Evolutionary conservation across 2,797 vertebrate species (phyloP).

Genomic region (Miopithecus talapoin): DNA sequence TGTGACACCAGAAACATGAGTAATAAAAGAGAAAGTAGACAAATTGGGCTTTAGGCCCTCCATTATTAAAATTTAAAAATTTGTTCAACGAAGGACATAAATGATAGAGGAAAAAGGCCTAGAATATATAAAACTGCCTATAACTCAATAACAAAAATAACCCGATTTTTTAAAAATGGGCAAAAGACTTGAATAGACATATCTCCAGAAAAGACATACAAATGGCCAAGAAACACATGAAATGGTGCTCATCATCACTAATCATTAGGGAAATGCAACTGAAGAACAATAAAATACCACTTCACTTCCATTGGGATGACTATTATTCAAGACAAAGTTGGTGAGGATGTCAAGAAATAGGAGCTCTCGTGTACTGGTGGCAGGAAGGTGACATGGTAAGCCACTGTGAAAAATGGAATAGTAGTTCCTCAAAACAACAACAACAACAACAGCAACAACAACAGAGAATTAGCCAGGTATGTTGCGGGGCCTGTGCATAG

Average conservation of each 20-base stretch:
- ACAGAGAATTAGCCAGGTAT: background rate
- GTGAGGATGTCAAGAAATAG: background rate
- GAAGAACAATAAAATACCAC: background rate
- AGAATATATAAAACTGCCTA: background rate
- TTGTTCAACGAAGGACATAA: background rate
- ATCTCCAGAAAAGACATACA: background rate
- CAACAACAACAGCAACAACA: no score
- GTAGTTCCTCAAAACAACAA: rapidly evolving
- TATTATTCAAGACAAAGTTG: rapidly evolving
- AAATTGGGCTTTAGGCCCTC: background rate
- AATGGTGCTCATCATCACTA: rapidly evolving
- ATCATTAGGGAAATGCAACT: background rate
- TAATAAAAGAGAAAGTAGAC: background rate
- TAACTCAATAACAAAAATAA: background rate
- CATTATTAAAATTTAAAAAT: background rate
- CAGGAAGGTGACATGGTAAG: no score
- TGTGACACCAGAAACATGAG: background rate
- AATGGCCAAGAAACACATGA: background rate
- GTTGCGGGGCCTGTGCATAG: background rate
- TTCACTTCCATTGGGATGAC: no score
- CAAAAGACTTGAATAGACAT: background rate
- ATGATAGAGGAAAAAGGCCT: background rate
- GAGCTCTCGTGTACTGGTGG: rapidly evolving
- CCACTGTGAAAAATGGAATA: rapidly evolving
- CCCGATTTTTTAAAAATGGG: background rate